phyloP scores from a whole-genome alignment of 1,140 invertebrate species.

The Heliconius hewitsoni region DNA sequence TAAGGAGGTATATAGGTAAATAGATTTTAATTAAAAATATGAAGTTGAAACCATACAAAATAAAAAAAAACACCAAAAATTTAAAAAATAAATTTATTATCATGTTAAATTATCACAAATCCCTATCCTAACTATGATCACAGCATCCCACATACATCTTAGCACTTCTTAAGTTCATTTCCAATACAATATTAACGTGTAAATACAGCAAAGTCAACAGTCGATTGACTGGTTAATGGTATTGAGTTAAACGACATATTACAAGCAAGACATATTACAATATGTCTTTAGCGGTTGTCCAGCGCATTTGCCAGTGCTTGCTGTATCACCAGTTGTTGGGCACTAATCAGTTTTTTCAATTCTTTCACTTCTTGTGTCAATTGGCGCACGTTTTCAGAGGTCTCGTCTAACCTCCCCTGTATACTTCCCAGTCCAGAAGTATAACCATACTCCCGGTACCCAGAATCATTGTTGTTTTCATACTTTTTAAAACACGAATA shows the following conservation, averaged over 20 bases:
- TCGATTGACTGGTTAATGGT: conserved; percentile 72
- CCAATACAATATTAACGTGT: conserved; percentile 48
- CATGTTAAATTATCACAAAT: conserved; percentile 12
- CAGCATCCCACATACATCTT: background rate
- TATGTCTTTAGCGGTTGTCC: conserved; percentile 74
- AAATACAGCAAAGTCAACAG: conserved; percentile 59
- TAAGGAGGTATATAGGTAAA: too few relatives aligned
- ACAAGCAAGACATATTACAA: too few relatives aligned
- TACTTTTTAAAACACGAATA: conserved; percentile 83
- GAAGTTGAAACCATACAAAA: background rate
- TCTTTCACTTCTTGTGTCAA: conserved; percentile 84
- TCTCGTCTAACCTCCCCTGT: conserved; percentile 84
- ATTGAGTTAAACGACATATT: conserved; percentile 72
- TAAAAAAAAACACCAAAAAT: background rate
- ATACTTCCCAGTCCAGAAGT: conserved; percentile 81
- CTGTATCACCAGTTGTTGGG: conserved; percentile 77
- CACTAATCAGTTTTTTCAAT: conserved; percentile 83
- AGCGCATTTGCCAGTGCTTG: conserved; percentile 70
- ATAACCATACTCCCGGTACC: conserved; percentile 79
- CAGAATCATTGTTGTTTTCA: conserved; percentile 83
- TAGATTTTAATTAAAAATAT: too few relatives aligned
- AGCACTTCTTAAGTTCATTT: conserved; percentile 10
- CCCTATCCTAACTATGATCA: background rate
- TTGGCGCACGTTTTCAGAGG: conserved; percentile 65
- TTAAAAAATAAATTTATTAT: conserved; percentile 3